These are phyloP conservation scores for Bothrops jararaca DNA, from an alignment of 2,113 vertebrate genomes.

Conservation along the genomic window DNA sequence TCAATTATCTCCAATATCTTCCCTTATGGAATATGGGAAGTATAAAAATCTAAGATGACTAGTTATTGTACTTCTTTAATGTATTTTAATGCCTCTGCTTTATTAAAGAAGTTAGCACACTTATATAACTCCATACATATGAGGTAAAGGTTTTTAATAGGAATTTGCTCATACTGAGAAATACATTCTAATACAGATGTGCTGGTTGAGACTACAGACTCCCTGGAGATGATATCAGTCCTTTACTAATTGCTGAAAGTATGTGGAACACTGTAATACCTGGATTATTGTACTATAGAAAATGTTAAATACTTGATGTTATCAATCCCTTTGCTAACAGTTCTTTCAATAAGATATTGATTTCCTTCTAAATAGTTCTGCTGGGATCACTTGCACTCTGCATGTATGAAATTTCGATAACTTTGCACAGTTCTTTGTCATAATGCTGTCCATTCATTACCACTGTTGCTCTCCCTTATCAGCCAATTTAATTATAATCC, in stretches of 20 bases:
- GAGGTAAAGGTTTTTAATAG: neutral
- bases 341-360: neutral
- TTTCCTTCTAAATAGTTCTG: neutral
- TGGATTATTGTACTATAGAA: neutral
- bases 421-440: neutral
- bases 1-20: neutral
- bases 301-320: neutral
- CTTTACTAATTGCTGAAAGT: neutral
- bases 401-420: neutral
- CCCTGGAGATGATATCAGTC: neutral
- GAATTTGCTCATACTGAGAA: neutral
- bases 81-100: neutral
- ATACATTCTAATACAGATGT: neutral
- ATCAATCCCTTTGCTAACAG: neutral
- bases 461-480: neutral
- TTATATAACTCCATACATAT: neutral
- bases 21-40: neutral
- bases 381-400: neutral
- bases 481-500: neutral
- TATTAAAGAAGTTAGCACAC: neutral
- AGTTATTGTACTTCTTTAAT: neutral
- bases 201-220: neutral
- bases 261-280: neutral
- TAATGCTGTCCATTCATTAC: neutral
- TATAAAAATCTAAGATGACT: neutral